phyloP scores from a whole-genome alignment of 2,888 invertebrate species.

The Cantharis rustica region DNA sequence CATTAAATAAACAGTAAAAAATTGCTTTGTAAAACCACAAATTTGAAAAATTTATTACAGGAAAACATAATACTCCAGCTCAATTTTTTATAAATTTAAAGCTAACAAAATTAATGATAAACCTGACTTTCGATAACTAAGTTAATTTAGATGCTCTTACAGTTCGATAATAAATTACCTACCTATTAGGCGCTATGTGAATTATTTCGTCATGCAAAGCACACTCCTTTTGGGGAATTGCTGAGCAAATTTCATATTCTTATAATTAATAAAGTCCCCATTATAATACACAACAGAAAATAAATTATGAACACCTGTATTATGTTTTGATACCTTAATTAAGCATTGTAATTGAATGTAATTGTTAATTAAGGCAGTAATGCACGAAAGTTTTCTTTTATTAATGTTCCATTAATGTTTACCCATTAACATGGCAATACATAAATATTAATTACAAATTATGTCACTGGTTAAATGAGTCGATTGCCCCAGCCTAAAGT shows the following conservation, averaged over 20 bases:
- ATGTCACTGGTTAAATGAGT: slow-evolving; percentile 13
- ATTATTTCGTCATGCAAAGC: slow-evolving; percentile 10
- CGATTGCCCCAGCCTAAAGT: slow-evolving; percentile 22
- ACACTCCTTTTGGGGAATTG: background rate
- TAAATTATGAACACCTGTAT: background rate
- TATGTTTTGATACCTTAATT: slow-evolving; percentile 6
- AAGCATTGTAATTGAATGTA: background rate
- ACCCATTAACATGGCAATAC: background rate
- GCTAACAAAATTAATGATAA: slow-evolving; percentile 11
- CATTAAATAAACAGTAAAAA: background rate
- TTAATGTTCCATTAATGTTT: background rate
- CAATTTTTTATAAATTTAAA: slow-evolving; percentile 12
- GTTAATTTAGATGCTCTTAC: slow-evolving; percentile 10
- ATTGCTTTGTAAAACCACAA: background rate
- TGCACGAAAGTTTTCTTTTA: background rate
- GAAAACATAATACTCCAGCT: background rate
- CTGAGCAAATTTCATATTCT: slow-evolving; percentile 4
- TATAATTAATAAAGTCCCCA: background rate
- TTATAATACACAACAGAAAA: background rate
- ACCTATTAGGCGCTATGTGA: slow-evolving; percentile 10
- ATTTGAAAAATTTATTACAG: background rate
- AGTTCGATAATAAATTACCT: slow-evolving; percentile 15
- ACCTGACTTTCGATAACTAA: slow-evolving; percentile 13
- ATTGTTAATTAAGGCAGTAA: background rate
- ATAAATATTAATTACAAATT: slow-evolving; percentile 14